phyloP scores from a whole-genome alignment of 2,797 vertebrate species.

The Rhadinocentrus ornatus region DNA sequence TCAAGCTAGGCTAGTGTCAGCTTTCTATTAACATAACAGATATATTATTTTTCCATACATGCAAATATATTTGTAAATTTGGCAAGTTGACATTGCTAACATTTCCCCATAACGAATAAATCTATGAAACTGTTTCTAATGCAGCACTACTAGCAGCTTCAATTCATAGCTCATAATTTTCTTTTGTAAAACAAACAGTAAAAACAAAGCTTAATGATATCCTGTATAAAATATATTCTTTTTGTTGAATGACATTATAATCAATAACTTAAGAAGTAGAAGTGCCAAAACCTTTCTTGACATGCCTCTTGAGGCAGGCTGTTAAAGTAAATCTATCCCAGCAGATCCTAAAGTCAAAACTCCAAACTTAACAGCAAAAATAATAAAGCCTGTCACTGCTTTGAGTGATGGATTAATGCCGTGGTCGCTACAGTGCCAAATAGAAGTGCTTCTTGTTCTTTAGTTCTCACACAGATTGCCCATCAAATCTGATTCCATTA shows the following conservation, averaged over 20 bases:
- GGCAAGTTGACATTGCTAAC: background rate
- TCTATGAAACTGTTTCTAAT: background rate
- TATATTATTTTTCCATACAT: background rate
- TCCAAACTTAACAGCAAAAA: background rate
- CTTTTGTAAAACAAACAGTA: background rate
- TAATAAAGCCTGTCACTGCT: background rate
- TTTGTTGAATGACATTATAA: background rate
- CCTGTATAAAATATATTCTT: background rate
- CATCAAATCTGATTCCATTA: background rate
- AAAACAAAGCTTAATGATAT: background rate
- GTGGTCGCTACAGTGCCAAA: background rate
- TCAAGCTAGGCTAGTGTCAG: background rate
- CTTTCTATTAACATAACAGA: background rate
- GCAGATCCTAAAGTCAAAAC: background rate
- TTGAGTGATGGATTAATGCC: background rate
- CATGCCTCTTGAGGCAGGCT: background rate
- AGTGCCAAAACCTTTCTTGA: background rate
- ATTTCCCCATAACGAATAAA: background rate
- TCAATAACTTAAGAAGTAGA: background rate
- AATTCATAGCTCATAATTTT: background rate
- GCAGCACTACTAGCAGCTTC: no score
- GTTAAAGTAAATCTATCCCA: background rate
- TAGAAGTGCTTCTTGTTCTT: background rate
- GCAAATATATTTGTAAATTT: background rate
- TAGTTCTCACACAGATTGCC: background rate